phyloP scores from a whole-genome alignment of 1,140 invertebrate species.

The Amphibalanus amphitrite region DNA sequence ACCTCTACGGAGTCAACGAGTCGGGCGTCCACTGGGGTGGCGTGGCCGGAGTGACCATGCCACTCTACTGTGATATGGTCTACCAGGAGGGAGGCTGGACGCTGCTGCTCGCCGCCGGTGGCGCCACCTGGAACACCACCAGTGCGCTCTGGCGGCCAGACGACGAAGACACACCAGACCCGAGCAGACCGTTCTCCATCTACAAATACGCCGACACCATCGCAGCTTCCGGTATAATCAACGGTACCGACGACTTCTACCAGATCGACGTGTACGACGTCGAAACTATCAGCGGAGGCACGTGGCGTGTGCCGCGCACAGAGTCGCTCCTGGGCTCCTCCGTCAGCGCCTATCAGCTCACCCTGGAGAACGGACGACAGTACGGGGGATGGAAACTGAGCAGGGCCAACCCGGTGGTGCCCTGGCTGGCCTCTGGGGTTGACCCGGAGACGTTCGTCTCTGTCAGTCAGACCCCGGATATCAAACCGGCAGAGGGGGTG shows the following conservation, averaged over 20 bases:
- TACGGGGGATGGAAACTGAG: neutral
- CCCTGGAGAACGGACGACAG: neutral
- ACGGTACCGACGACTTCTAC: neutral
- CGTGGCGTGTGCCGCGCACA: neutral
- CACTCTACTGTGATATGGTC: neutral
- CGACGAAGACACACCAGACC: neutral
- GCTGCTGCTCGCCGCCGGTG: neutral
- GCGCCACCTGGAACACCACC: neutral
- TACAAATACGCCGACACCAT: neutral
- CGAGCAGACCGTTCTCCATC: neutral
- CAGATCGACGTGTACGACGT: neutral
- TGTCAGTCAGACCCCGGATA: neutral
- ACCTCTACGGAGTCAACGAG: neutral
- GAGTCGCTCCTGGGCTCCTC: neutral
- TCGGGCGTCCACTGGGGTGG: neutral
- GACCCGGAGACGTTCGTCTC: neutral
- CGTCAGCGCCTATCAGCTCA: neutral
- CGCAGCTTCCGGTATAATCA: neutral
- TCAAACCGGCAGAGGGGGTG: neutral
- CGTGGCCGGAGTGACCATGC: neutral
- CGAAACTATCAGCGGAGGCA: neutral
- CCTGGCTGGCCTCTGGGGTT: neutral
- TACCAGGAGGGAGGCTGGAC: neutral
- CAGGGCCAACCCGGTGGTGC: too few species aligned
- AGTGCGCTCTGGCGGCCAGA: neutral